Percentiles rank a stretch among this genome's conserved stretches.
Conservation (phyloP, 2,888 invertebrate genomes). For the Pimpla rufipes region DNA sequence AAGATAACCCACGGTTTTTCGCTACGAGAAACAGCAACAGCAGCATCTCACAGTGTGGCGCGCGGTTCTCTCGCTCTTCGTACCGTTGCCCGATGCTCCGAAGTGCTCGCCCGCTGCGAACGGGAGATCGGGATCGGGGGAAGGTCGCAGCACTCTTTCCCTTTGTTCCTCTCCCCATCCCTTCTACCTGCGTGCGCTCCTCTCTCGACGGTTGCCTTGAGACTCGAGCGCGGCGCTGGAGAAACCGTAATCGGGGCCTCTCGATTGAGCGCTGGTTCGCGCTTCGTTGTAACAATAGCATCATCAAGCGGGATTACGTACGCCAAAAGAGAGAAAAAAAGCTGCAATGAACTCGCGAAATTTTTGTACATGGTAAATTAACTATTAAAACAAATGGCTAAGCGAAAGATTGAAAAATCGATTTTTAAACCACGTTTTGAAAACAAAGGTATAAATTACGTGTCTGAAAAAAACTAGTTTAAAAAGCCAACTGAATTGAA, state of each 20-base stretch:
- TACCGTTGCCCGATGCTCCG: conserved; percentile 13
- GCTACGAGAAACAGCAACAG: conserved; percentile 34
- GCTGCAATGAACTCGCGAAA: not conserved
- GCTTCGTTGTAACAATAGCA: conserved; percentile 16
- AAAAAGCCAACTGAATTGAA: too few relatives aligned
- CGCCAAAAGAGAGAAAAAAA: not conserved
- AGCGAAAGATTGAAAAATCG: too few relatives aligned
- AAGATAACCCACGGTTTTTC: conserved; percentile 14
- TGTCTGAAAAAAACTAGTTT: too few relatives aligned
- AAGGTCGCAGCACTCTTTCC: conserved; percentile 71
- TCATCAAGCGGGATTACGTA: not conserved
- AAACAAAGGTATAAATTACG: too few relatives aligned
- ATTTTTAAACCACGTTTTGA: too few relatives aligned
- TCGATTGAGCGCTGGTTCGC: conserved; percentile 6
- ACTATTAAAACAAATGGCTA: too few relatives aligned
- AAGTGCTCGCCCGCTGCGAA: conserved; percentile 46
- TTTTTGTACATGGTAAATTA: not conserved
- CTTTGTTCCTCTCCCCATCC: conserved; percentile 67
- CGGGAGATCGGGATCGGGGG: conserved; percentile 69
- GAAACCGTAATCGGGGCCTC: conserved; percentile 14
- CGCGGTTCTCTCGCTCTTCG: conserved; percentile 15
- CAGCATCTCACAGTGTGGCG: not conserved
- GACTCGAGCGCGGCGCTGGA: conserved; percentile 10
- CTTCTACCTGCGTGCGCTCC: conserved; percentile 33
- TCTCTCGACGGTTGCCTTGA: conserved; percentile 15